Evolutionary conservation across 1,140 invertebrate species (phyloP).

Genomic region (Trichomalopsis sarcophagae): DNA sequence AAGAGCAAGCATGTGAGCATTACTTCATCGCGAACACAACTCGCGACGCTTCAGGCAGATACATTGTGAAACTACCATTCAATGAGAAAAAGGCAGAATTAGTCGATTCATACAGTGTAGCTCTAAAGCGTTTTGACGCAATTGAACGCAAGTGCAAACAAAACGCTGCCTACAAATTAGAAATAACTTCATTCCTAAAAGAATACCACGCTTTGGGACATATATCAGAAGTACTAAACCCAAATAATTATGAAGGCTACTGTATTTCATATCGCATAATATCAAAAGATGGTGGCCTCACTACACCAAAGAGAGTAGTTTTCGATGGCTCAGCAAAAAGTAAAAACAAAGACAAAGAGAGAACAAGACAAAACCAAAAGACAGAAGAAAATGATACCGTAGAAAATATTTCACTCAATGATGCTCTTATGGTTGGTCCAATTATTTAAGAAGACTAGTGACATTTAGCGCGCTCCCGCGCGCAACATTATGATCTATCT

Average conservation of each 20-base stretch:
- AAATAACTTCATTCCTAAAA: background rate
- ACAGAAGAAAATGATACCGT: constrained; percentile 8
- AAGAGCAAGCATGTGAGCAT: background rate
- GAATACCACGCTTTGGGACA: background rate
- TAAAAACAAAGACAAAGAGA: background rate
- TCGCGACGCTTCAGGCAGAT: background rate
- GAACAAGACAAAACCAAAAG: too few relatives aligned
- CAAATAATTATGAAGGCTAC: background rate
- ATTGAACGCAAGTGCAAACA: background rate
- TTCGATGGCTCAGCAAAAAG: constrained; percentile 60
- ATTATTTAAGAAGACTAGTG: constrained; percentile 66
- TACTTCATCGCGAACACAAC: background rate
- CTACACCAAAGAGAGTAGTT: constrained; percentile 57
- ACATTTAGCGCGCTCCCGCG: too few relatives aligned
- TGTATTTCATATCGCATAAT: constrained; percentile 39
- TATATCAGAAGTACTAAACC: background rate
- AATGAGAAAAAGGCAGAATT: background rate
- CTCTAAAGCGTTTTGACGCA: background rate
- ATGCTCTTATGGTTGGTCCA: constrained; percentile 61
- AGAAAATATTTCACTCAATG: constrained; percentile 60
- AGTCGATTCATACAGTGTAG: background rate
- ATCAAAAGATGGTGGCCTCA: constrained; percentile 30
- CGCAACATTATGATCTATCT: too few relatives aligned
- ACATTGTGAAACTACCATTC: background rate
- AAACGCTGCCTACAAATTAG: background rate